Evolutionary conservation across 2,797 vertebrate species (phyloP).

Genomic region (Sebastes ruberrimus): DNA sequence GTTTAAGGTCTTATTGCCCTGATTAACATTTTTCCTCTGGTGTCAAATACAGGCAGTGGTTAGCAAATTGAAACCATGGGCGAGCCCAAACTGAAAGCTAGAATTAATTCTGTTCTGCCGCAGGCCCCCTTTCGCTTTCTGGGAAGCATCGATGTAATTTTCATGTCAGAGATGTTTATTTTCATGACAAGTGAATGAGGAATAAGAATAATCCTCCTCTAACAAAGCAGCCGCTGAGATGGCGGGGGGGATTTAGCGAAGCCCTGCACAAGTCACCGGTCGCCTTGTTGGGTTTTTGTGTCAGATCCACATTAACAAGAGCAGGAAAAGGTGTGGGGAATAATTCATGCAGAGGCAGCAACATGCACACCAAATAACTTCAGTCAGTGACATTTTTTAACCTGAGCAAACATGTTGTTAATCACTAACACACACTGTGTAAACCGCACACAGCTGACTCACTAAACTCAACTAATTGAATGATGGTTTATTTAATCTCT

Average conservation of each 20-base stretch:
- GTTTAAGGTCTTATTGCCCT: slow-evolving; percentile 12
- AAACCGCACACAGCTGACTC: slow-evolving; percentile 4
- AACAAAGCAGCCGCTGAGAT: slow-evolving; percentile 29
- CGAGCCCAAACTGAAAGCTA: background rate
- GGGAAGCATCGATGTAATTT: slow-evolving; percentile 10
- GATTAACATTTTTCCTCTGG: slow-evolving; percentile 38
- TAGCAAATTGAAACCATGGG: slow-evolving; percentile 23
- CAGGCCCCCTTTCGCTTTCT: background rate
- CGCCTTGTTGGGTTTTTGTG: background rate
- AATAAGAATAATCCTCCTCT: slow-evolving; percentile 45
- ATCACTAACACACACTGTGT: background rate
- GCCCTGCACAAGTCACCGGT: background rate
- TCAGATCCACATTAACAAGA: background rate
- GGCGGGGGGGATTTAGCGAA: slow-evolving; percentile 21
- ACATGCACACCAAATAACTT: background rate
- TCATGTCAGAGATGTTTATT: slow-evolving; percentile 51
- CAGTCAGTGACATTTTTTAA: background rate
- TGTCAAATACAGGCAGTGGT: slow-evolving; percentile 7
- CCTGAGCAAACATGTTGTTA: background rate
- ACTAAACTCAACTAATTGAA: slow-evolving; percentile 19
- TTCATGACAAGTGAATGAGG: slow-evolving; percentile 23
- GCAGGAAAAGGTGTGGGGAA: background rate
- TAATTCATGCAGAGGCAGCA: background rate
- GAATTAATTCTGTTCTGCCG: slow-evolving; percentile 17
- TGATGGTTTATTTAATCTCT: slow-evolving; percentile 31